Percentiles rank a stretch among this genome's conserved stretches.
phyloP scores from a whole-genome alignment of 1,140 invertebrate species.

The Drosophila albomicans region DNA sequence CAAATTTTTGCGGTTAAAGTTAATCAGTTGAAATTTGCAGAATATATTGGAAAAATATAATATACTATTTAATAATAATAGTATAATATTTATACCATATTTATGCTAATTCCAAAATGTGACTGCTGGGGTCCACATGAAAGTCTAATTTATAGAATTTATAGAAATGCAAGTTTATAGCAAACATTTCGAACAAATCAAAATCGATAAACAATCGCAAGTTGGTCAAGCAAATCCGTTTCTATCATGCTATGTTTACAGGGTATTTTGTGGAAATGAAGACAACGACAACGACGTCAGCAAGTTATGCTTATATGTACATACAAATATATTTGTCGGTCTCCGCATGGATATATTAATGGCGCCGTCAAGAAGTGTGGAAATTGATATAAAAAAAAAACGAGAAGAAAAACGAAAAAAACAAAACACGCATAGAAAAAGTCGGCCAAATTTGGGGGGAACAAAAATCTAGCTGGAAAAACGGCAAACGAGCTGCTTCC shows the following conservation, averaged over 20 bases:
- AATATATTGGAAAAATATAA: too few relatives aligned
- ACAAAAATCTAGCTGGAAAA: constrained; percentile 5
- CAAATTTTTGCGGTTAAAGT: too few relatives aligned
- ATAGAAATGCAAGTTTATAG: too few relatives aligned
- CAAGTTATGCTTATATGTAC: constrained; percentile 15
- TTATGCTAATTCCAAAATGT: too few relatives aligned
- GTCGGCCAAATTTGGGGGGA: constrained; percentile 6
- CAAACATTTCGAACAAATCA: too few relatives aligned
- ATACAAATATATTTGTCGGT: constrained; percentile 5
- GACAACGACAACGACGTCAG: constrained; percentile 26
- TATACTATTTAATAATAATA: too few relatives aligned
- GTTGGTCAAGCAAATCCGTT: background rate
- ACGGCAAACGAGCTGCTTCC: constrained; percentile 30
- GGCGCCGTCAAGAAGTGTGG: constrained; percentile 48
- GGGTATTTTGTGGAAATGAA: constrained; percentile 15
- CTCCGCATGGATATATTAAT: constrained; percentile 39
- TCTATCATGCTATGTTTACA: background rate
- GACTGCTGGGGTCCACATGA: too few relatives aligned
- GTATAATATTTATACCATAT: too few relatives aligned
- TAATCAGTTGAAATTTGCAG: too few relatives aligned
- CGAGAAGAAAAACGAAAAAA: constrained; percentile 2
- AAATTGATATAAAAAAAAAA: constrained; percentile 36
- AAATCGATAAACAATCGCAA: too few relatives aligned
- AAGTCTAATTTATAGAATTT: too few relatives aligned
- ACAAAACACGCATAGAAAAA: background rate